phyloP scores from a whole-genome alignment of 1,140 invertebrate genomes.

The Bombus balteatus region DNA sequence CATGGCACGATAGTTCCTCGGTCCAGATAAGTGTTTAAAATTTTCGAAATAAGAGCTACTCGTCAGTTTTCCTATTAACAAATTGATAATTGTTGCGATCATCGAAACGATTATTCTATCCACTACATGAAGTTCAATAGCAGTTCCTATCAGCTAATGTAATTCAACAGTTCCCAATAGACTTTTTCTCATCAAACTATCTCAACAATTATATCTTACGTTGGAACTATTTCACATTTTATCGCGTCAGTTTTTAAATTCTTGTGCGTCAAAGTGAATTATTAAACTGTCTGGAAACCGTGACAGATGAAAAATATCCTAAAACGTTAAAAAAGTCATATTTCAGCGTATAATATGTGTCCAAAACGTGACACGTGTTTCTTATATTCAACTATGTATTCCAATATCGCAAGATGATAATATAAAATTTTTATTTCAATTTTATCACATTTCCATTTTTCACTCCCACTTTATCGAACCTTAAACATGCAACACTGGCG shows the following conservation, averaged over 20 bases:
- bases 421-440: background rate
- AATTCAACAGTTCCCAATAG: background rate
- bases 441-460: background rate
- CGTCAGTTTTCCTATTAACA: background rate
- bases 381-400: background rate
- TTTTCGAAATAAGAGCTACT: background rate
- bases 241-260: background rate
- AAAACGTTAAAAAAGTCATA: background rate
- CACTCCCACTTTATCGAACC: background rate
- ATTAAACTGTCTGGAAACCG: background rate
- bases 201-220: background rate
- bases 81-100: background rate
- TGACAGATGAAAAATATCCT: background rate
- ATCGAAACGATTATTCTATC: background rate
- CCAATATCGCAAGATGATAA: background rate
- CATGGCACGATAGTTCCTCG: background rate
- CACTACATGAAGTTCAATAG: background rate
- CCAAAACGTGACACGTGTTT: background rate
- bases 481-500: background rate
- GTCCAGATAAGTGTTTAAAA: background rate
- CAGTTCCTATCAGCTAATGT: background rate
- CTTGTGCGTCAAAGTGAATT: background rate
- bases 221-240: background rate
- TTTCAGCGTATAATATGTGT: background rate
- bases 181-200: background rate